These are phyloP conservation scores for Drosophila borealis DNA, from an alignment of 2,888 invertebrate species.

Conservation along the genomic window DNA sequence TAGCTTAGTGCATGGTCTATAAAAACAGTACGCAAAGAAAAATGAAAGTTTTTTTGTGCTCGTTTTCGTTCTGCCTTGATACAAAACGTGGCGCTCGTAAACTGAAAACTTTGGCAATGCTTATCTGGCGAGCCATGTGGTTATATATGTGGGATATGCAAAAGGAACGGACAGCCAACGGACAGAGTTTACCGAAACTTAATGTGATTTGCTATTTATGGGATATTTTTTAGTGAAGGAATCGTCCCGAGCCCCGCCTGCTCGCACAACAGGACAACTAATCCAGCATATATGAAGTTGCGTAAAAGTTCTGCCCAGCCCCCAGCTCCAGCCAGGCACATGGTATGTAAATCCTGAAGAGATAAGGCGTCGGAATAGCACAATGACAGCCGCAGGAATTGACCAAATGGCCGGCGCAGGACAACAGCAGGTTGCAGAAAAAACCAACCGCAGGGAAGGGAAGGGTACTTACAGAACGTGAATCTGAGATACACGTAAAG, in stretches of 20 bases:
- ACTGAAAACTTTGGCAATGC: slow-evolving; percentile 70
- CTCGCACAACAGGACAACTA: slow-evolving; percentile 50
- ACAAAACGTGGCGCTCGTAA: slow-evolving; percentile 69
- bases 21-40: slow-evolving; percentile 29
- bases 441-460: neutral
- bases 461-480: slow-evolving; percentile 28
- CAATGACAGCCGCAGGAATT: slow-evolving; percentile 82
- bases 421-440: slow-evolving; percentile 21
- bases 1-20: slow-evolving; percentile 24
- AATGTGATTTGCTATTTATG: slow-evolving; percentile 81
- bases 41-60: slow-evolving; percentile 29
- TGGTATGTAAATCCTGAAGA: slow-evolving; percentile 82
- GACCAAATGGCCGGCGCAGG: slow-evolving; percentile 65
- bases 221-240: slow-evolving; percentile 46
- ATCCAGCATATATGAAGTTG: slow-evolving; percentile 80
- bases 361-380: slow-evolving; percentile 83
- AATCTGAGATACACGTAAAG: slow-evolving; percentile 76
- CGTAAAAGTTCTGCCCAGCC: slow-evolving; percentile 70
- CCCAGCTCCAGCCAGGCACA: slow-evolving; percentile 34
- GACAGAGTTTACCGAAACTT: slow-evolving; percentile 68
- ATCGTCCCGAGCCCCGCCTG: neutral
- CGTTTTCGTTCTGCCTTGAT: slow-evolving; percentile 2
- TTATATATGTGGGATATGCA: slow-evolving; percentile 48
- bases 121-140: slow-evolving; percentile 55
- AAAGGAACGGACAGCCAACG: slow-evolving; percentile 50